Conservation (phyloP, 2,888 invertebrate species). For the Palloptera scutellata region DNA sequence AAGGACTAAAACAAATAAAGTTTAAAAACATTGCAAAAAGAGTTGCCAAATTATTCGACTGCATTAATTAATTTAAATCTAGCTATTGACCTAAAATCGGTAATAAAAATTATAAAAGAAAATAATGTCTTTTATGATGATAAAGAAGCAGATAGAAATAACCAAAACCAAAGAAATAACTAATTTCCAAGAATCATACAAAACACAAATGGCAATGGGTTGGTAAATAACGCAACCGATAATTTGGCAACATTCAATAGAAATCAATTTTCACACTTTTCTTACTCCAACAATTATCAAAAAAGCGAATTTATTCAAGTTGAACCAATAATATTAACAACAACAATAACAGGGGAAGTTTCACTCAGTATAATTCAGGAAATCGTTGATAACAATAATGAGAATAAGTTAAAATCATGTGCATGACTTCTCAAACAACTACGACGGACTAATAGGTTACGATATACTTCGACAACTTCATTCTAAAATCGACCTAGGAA, state of each 20-base stretch:
- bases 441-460: conserved; percentile 15
- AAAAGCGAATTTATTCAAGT: conserved; percentile 11
- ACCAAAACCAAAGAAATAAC: too few relatives aligned
- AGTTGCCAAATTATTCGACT: conserved; percentile 8
- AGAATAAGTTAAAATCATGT: neutral
- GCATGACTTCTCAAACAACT: conserved; percentile 9
- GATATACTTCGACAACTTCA: conserved; percentile 10
- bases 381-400: too few relatives aligned
- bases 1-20: neutral
- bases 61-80: conserved; percentile 6
- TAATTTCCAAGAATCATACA: neutral
- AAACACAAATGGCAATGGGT: too few relatives aligned
- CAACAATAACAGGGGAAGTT: conserved; percentile 12
- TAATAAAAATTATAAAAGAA: conserved; percentile 18
- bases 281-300: too few relatives aligned
- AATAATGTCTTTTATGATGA: conserved; percentile 18
- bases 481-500: conserved; percentile 19
- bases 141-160: conserved; percentile 10
- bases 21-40: neutral
- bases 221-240: too few relatives aligned
- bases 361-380: conserved; percentile 2
- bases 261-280: too few relatives aligned
- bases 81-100: neutral
- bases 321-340: conserved; percentile 21
- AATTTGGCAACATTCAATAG: too few relatives aligned